Percentiles rank a stretch among this genome's conserved stretches.
These are phyloP conservation scores for Heterohyrax brucei DNA, from an alignment of 2,797 vertebrate genomes.

Conservation along the genomic window DNA sequence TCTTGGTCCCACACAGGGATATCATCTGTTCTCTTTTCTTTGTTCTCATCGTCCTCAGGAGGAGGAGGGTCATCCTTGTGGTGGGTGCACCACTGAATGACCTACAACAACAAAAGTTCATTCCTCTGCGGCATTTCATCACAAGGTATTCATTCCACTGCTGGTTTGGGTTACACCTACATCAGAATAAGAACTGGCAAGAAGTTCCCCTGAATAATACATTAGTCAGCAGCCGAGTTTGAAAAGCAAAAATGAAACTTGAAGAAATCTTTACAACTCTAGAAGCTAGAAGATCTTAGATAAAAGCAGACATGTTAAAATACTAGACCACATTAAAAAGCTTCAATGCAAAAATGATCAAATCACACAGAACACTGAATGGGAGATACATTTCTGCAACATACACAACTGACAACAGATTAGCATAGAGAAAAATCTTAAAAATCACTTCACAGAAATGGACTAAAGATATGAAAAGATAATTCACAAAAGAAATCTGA, in stretches of 20 bases:
- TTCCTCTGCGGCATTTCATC: conserved; percentile 32
- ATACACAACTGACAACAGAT: background rate
- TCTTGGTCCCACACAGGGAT: conserved; percentile 99
- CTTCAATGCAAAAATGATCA: background rate
- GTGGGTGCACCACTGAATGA: conserved; percentile 99
- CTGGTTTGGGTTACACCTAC: conserved; percentile 40
- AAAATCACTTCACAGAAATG: conserved; percentile 44
- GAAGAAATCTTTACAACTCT: conserved; percentile 46
- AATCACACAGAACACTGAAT: background rate
- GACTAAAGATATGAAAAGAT: conserved; percentile 1
- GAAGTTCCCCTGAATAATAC: conserved; percentile 6
- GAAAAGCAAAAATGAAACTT: conserved; percentile 64
- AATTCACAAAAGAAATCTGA: conserved; percentile 52
- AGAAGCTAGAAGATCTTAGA: background rate
- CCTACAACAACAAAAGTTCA: conserved; percentile 89
- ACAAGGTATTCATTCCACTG: conserved; percentile 38
- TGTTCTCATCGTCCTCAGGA: conserved; percentile 99
- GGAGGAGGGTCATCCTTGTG: conserved; percentile 99
- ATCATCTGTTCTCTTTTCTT: conserved; percentile 99
- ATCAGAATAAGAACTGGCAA: conserved; percentile 2
- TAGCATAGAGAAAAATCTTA: conserved; percentile 26
- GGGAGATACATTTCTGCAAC: background rate
- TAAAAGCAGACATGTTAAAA: background rate
- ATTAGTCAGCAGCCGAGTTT: conserved; percentile 17
- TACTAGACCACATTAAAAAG: conserved; percentile 35